A percentile compares a stretch with the other conserved stretches of the same genome.
Evolutionary conservation across 2,113 vertebrate genomes (phyloP).

Genomic region (Cygnus buccinator): DNA sequence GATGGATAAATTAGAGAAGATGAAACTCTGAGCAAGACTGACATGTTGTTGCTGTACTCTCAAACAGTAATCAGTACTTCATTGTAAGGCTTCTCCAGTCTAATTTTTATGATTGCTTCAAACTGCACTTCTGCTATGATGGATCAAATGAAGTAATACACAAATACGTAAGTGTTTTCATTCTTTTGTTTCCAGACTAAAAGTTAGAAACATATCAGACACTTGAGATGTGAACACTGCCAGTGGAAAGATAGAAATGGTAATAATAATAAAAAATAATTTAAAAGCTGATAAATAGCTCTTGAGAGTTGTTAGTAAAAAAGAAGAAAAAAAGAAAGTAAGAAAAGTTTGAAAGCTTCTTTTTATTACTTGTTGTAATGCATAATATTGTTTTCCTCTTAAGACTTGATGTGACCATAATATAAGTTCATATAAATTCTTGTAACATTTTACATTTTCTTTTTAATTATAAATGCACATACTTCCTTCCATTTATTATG

Average conservation of each 20-base stretch:
- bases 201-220: not conserved
- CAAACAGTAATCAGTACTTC: not conserved
- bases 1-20: not conserved
- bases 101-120: not conserved
- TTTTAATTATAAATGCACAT: not conserved
- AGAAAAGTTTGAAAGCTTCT: not conserved
- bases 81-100: not conserved
- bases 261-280: not conserved
- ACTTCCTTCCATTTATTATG: not conserved
- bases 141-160: not conserved
- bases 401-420: not conserved
- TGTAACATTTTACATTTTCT: not conserved
- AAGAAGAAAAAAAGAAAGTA: not conserved
- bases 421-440: not conserved
- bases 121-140: not conserved
- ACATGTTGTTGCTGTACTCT: not conserved
- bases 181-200: not conserved
- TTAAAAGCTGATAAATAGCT: not conserved
- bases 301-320: not conserved
- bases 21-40: not conserved
- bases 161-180: not conserved
- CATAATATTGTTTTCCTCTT: not conserved
- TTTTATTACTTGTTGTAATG: not conserved
- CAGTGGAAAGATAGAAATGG: no score
- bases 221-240: not conserved